These are phyloP conservation scores for Oxyteleia sp. DNA, from an alignment of 2,888 invertebrate species.

Conservation along the genomic window DNA sequence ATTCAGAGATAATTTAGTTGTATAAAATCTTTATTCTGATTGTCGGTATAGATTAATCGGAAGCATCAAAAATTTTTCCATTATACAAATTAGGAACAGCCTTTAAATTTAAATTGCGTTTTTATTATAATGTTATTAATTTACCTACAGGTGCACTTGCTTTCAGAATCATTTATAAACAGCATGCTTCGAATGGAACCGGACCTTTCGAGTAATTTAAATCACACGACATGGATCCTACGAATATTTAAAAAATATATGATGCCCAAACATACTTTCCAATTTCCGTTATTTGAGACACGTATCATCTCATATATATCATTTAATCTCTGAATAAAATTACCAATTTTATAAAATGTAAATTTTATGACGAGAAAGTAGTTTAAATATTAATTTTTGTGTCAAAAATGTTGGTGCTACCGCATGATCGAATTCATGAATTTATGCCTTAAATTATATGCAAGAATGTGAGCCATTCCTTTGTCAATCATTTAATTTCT, in stretches of 20 bases:
- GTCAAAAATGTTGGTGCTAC: slow-evolving; percentile 29
- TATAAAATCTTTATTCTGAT: too few relatives aligned
- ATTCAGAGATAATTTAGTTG: too few relatives aligned
- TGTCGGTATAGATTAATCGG: too few relatives aligned
- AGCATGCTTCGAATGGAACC: slow-evolving; percentile 44
- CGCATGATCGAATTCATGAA: slow-evolving; percentile 19
- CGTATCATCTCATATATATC: slow-evolving; percentile 57
- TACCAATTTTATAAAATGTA: slow-evolving; percentile 47
- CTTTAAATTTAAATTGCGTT: slow-evolving; percentile 22
- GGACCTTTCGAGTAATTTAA: slow-evolving; percentile 60
- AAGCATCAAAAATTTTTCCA: background rate
- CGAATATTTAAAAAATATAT: slow-evolving; percentile 67
- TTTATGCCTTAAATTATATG: slow-evolving; percentile 1
- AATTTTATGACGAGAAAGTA: slow-evolving; percentile 65
- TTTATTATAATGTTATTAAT: slow-evolving; percentile 18
- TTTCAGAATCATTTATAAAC: slow-evolving; percentile 52
- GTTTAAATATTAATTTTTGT: slow-evolving; percentile 46
- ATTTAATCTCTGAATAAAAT: slow-evolving; percentile 58
- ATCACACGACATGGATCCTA: slow-evolving; percentile 55
- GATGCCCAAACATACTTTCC: slow-evolving; percentile 64
- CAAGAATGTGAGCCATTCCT: slow-evolving; percentile 1
- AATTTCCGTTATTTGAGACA: slow-evolving; percentile 71
- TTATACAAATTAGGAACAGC: background rate
- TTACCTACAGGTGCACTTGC: slow-evolving; percentile 24
- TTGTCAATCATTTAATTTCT: slow-evolving; percentile 8